Conservation (phyloP, 2,797 vertebrate genomes). For the Capromys pilorides region DNA sequence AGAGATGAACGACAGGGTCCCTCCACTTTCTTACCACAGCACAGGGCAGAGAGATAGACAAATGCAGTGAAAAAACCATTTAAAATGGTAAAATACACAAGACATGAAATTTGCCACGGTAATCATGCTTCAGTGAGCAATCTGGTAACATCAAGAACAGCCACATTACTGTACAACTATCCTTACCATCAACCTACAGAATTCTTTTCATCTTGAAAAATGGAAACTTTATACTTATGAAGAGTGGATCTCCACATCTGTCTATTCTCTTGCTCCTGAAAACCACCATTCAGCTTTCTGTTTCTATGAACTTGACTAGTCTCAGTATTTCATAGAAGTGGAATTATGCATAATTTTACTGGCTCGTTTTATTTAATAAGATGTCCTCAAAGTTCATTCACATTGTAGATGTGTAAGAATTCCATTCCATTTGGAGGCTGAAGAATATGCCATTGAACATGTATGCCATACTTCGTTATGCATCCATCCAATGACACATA, state of each 20-base stretch:
- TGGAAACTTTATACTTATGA: not conserved
- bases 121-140: not conserved
- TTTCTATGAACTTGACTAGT: not conserved
- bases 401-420: not conserved
- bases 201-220: not conserved
- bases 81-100: not conserved
- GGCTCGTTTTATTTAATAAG: not conserved
- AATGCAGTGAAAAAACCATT: not conserved
- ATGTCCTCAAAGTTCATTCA: not conserved
- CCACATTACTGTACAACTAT: not conserved
- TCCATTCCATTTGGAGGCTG: not conserved
- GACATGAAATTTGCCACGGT: not conserved
- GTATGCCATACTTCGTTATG: not conserved
- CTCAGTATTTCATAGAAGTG: not conserved
- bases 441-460: too few species aligned
- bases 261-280: fast-evolving
- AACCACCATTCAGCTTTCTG: not conserved
- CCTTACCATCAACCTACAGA: too few species aligned
- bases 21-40: not conserved
- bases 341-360: not conserved
- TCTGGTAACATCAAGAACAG: not conserved
- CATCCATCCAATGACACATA: not conserved
- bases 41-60: not conserved
- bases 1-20: not conserved
- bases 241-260: fast-evolving